These are phyloP conservation scores for Amazonetta brasiliensis DNA, from an alignment of 2,797 vertebrate species.

Conservation along the genomic window DNA sequence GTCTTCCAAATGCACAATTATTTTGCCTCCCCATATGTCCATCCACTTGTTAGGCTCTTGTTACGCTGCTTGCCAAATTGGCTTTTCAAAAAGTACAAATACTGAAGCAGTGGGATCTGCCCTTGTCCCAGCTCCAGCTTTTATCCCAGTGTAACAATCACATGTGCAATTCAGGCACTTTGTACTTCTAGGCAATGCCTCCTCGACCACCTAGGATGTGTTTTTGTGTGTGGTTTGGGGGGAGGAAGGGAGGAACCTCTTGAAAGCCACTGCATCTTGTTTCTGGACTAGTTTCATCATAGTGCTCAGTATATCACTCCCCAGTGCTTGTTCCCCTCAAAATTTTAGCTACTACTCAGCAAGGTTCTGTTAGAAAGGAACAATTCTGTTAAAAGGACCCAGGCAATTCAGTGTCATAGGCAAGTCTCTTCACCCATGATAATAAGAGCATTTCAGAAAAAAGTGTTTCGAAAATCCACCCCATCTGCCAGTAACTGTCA, in stretches of 20 bases:
- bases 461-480: not conserved
- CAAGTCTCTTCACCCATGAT: not conserved
- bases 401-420: not conserved
- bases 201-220: constrained; percentile 59
- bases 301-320: not conserved
- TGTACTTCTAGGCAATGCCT: constrained; percentile 37
- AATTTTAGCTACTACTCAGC: not conserved
- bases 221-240: constrained; percentile 30
- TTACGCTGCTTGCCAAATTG: constrained; percentile 85
- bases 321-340: not conserved
- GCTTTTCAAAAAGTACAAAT: constrained; percentile 79
- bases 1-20: constrained; percentile 85
- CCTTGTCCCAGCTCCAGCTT: constrained; percentile 33
- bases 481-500: not conserved
- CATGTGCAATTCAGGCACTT: constrained; percentile 46
- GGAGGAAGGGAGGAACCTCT: not conserved
- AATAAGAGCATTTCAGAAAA: not conserved
- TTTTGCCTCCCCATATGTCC: constrained; percentile 90
- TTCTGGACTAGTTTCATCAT: not conserved
- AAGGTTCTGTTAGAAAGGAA: not conserved
- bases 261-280: not conserved
- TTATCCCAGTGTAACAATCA: constrained; percentile 54
- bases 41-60: constrained; percentile 84
- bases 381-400: not conserved
- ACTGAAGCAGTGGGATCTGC: constrained; percentile 67